phyloP scores from a whole-genome alignment of 2,888 invertebrate species.

The Cerceris ruficornis region DNA sequence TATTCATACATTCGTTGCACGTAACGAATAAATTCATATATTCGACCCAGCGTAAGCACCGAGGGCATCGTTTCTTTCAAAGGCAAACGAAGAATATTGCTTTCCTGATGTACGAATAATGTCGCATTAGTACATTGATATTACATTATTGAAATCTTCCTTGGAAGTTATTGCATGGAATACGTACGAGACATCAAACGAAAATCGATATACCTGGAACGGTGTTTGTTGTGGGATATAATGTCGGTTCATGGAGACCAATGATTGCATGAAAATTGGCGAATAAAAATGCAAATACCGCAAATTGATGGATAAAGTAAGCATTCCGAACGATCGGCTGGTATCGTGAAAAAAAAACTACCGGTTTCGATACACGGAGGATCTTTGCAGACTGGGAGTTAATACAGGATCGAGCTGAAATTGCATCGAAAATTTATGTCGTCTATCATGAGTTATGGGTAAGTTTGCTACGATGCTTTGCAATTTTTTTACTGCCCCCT shows the following conservation, averaged over 20 bases:
- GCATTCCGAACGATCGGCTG: background rate
- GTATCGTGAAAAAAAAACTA: background rate
- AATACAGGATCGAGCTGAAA: slow-evolving; percentile 6
- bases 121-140: too few relatives aligned
- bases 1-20: background rate
- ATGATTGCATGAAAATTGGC: background rate
- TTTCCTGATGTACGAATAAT: too few relatives aligned
- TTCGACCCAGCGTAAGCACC: background rate
- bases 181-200: too few relatives aligned
- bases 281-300: background rate
- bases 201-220: too few relatives aligned
- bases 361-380: slow-evolving; percentile 23
- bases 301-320: background rate
- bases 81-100: too few relatives aligned
- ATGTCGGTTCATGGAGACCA: too few relatives aligned
- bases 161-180: too few relatives aligned
- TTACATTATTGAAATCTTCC: too few relatives aligned
- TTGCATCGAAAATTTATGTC: slow-evolving; percentile 32
- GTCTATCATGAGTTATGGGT: slow-evolving; percentile 25
- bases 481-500: background rate
- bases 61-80: too few relatives aligned
- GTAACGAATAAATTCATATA: background rate
- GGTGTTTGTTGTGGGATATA: too few relatives aligned
- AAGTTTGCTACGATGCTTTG: background rate
- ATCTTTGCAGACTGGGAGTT: slow-evolving; percentile 12